Conservation (phyloP, 2,797 vertebrate genomes). For the Notamacropus eugenii region DNA sequence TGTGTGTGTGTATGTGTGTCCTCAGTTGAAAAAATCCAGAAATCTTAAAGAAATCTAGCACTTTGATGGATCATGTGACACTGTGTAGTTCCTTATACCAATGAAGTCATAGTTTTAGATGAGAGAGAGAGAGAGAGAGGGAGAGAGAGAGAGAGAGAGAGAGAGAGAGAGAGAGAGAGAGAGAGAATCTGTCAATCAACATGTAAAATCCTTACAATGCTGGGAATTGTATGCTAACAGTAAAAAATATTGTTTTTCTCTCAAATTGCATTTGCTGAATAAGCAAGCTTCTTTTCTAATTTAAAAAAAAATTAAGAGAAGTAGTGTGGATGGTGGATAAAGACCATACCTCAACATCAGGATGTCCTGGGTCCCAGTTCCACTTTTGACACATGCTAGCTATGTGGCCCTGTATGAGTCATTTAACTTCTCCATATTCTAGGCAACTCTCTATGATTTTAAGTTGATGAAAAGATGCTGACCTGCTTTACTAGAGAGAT, state of each 20-base stretch:
- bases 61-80: background rate
- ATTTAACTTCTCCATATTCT: background rate
- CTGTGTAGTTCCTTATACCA: background rate
- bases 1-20: background rate
- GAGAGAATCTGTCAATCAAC: constrained; percentile 7
- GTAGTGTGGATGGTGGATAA: background rate
- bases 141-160: too few relatives aligned
- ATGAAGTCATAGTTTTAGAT: background rate
- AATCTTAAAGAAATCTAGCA: background rate
- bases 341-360: background rate
- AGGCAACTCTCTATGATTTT: background rate
- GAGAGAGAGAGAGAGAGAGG: too few relatives aligned
- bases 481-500: background rate
- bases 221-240: constrained; percentile 59
- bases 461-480: background rate
- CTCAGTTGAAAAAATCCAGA: background rate
- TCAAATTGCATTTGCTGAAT: constrained; percentile 20
- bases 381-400: background rate
- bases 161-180: too few relatives aligned
- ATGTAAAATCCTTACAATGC: constrained; percentile 56
- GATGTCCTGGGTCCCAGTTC: background rate
- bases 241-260: constrained; percentile 14
- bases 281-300: constrained; percentile 64
- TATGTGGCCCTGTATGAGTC: background rate
- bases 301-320: constrained; percentile 4